Evolutionary conservation across 2,888 invertebrate genomes (phyloP).

Genomic region (Ypsolopha sequella): DNA sequence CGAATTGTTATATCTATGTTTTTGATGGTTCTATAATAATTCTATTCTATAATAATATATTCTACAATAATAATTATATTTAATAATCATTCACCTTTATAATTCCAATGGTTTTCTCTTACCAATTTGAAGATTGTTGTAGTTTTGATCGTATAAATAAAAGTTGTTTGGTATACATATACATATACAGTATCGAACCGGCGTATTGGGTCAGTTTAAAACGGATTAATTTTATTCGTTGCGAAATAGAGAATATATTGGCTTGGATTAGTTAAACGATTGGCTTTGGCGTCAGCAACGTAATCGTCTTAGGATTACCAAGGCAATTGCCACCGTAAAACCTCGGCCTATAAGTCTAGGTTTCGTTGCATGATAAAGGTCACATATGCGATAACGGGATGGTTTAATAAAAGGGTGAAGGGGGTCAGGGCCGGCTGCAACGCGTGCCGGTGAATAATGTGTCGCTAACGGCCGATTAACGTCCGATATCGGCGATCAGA

Average conservation of each 20-base stretch:
- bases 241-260: conserved; percentile 64
- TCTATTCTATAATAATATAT: too few relatives aligned
- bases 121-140: too few relatives aligned
- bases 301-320: conserved; percentile 10
- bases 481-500: conserved; percentile 33
- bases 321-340: conserved; percentile 14
- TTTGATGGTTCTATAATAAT: too few relatives aligned
- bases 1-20: too few relatives aligned
- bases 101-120: too few relatives aligned
- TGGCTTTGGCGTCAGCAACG: conserved; percentile 14
- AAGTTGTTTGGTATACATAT: too few relatives aligned
- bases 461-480: conserved; percentile 64
- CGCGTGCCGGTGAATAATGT: conserved; percentile 68
- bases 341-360: background rate
- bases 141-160: too few relatives aligned
- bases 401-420: conserved; percentile 5
- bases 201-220: conserved; percentile 50
- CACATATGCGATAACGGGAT: background rate
- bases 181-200: conserved; percentile 31
- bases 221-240: conserved; percentile 62
- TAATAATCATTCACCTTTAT: too few relatives aligned
- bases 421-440: conserved; percentile 53
- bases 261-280: conserved; percentile 61
- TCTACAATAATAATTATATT: too few relatives aligned
- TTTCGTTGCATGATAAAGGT: background rate